Evolutionary conservation across 2,888 invertebrate species (phyloP).

Genomic region (Dorcus parallelipipedus): DNA sequence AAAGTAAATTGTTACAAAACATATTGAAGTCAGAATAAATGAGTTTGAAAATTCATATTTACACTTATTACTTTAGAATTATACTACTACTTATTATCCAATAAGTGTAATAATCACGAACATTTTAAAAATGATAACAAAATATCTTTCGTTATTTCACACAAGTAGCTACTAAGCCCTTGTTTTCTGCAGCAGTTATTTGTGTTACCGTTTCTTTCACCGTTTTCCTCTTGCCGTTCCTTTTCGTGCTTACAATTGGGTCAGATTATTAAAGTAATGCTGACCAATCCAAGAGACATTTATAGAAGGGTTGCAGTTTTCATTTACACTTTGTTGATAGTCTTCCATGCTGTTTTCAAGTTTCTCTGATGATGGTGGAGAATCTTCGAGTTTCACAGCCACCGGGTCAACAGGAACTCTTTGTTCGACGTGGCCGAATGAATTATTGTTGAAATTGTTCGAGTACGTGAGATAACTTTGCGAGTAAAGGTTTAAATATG

Average conservation of each 20-base stretch:
- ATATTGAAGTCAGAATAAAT: too few relatives aligned
- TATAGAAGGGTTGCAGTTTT: constrained; percentile 23
- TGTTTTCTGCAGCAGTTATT: too few relatives aligned
- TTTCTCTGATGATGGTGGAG: constrained; percentile 8
- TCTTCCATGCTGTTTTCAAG: constrained; percentile 5
- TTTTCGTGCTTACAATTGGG: background rate
- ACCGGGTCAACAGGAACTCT: background rate
- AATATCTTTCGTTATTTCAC: too few relatives aligned
- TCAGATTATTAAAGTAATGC: constrained; percentile 2
- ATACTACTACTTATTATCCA: too few relatives aligned
- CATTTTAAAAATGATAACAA: too few relatives aligned
- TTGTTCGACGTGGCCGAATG: constrained; percentile 6
- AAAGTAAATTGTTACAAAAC: too few relatives aligned
- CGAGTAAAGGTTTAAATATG: background rate
- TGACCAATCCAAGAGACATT: constrained; percentile 29
- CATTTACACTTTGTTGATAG: constrained; percentile 15
- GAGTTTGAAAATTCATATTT: too few relatives aligned
- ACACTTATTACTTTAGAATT: too few relatives aligned
- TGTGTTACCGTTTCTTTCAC: constrained; percentile 43
- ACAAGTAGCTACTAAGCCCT: too few relatives aligned
- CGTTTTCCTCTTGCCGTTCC: constrained; percentile 35
- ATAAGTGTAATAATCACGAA: too few relatives aligned
- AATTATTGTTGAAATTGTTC: constrained; percentile 6
- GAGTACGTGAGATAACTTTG: background rate
- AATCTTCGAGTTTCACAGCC: constrained; percentile 8